Conservation (phyloP, 2,113 vertebrate genomes). For the Perccottus glenii region DNA sequence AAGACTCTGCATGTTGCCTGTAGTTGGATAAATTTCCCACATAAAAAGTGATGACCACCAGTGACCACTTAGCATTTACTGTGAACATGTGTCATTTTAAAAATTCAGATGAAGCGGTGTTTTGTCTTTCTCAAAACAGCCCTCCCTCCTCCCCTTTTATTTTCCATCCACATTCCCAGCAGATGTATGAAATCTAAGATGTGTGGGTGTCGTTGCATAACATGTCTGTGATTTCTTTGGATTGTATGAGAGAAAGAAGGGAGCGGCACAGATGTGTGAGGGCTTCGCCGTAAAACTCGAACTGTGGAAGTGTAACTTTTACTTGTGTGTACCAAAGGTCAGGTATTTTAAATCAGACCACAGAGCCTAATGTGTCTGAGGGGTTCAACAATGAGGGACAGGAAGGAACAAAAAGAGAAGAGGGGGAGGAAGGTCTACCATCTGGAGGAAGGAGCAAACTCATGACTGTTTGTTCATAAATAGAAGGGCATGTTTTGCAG, state of each 20-base stretch:
- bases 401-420: conserved; percentile 40
- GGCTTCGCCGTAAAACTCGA: conserved; percentile 44
- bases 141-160: not conserved
- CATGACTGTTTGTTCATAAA: conserved; percentile 68
- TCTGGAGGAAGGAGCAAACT: conserved; percentile 75
- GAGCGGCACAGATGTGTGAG: conserved; percentile 21
- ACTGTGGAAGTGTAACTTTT: conserved; percentile 63
- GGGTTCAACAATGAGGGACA: conserved; percentile 47
- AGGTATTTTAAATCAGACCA: conserved; percentile 65
- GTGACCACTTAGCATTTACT: not conserved
- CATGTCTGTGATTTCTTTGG: conserved; percentile 46
- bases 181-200: conserved; percentile 41
- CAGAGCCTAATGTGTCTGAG: conserved; percentile 30
- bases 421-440: conserved; percentile 55
- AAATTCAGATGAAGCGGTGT: not conserved
- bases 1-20: too few relatives aligned
- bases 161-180: conserved; percentile 35
- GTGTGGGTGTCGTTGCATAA: conserved; percentile 62
- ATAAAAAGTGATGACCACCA: not conserved
- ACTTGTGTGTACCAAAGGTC: conserved; percentile 36
- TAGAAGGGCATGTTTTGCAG: conserved; percentile 41
- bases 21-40: not conserved
- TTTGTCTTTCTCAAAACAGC: conserved; percentile 10
- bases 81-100: not conserved
- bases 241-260: conserved; percentile 17